Percentiles rank a stretch among this genome's conserved stretches.
These are phyloP conservation scores for Ceraclea dissimilis DNA, from an alignment of 2,888 invertebrate species.

Conservation along the genomic window DNA sequence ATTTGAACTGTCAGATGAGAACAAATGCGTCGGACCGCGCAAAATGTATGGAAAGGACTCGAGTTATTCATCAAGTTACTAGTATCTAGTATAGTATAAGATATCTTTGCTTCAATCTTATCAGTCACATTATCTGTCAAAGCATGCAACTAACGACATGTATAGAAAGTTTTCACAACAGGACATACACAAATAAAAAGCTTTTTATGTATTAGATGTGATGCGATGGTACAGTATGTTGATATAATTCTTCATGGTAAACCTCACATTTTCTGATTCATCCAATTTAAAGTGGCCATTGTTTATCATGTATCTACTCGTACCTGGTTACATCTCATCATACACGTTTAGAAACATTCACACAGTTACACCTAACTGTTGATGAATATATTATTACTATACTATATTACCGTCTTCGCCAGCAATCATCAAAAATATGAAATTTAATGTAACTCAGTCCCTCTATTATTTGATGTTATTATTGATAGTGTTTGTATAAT, in stretches of 20 bases:
- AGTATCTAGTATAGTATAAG: no score
- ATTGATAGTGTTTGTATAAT: background rate
- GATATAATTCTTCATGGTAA: slow-evolving; percentile 24
- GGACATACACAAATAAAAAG: no score
- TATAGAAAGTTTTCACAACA: no score
- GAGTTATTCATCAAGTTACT: no score
- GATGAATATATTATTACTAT: background rate
- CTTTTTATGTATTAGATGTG: no score
- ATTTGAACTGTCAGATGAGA: no score
- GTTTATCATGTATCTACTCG: background rate
- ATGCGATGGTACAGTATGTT: slow-evolving; percentile 22
- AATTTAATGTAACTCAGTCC: background rate
- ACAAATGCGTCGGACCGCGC: no score
- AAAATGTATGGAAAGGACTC: no score
- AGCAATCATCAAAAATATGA: background rate
- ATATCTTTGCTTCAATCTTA: no score
- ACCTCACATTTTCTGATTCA: slow-evolving; percentile 12
- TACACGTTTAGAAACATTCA: background rate
- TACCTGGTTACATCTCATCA: slow-evolving; percentile 7
- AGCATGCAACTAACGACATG: no score
- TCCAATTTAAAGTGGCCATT: background rate
- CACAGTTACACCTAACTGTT: slow-evolving; percentile 1
- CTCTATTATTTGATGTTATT: background rate
- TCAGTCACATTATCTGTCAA: no score
- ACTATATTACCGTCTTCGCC: background rate